Evolutionary conservation across 1,140 invertebrate species (phyloP).

Genomic region (Halesus radiatus): DNA sequence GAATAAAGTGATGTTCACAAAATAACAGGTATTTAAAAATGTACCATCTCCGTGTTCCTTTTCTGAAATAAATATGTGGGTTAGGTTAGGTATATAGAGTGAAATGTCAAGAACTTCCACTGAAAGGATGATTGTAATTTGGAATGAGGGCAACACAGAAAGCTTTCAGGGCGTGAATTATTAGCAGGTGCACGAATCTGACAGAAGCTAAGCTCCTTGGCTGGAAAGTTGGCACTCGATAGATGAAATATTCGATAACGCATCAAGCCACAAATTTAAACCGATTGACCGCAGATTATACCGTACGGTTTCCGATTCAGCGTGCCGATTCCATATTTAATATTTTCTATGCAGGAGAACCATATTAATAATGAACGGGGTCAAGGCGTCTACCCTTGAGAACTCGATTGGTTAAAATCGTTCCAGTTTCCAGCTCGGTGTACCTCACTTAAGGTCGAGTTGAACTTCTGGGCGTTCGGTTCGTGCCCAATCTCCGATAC

Average conservation of each 20-base stretch:
- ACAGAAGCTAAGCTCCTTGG: too few species aligned
- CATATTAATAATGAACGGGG: conserved; percentile 32
- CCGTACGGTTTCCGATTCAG: neutral
- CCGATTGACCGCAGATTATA: neutral
- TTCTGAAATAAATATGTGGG: too few species aligned
- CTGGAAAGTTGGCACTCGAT: too few species aligned
- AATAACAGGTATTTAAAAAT: too few species aligned
- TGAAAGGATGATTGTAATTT: too few species aligned
- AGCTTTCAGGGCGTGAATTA: neutral
- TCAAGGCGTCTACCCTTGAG: conserved; percentile 40
- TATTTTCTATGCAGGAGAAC: conserved; percentile 3
- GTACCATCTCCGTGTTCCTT: too few species aligned
- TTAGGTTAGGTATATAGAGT: too few species aligned
- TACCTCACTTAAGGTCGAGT: conserved; percentile 12
- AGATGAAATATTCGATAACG: too few species aligned
- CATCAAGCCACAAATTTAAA: too few species aligned
- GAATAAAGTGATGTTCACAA: too few species aligned
- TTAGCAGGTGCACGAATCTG: neutral
- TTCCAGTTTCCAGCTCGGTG: conserved; percentile 8
- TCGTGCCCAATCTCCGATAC: conserved; percentile 1
- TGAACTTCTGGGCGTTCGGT: neutral
- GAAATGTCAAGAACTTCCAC: too few species aligned
- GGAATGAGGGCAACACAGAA: conserved; percentile 3
- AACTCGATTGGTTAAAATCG: neutral
- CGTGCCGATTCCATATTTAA: neutral